A percentile compares a stretch with the other conserved stretches of the same genome.
These are phyloP conservation scores for Drosophila guanche DNA, from an alignment of 1,140 invertebrate species.

Conservation along the genomic window DNA sequence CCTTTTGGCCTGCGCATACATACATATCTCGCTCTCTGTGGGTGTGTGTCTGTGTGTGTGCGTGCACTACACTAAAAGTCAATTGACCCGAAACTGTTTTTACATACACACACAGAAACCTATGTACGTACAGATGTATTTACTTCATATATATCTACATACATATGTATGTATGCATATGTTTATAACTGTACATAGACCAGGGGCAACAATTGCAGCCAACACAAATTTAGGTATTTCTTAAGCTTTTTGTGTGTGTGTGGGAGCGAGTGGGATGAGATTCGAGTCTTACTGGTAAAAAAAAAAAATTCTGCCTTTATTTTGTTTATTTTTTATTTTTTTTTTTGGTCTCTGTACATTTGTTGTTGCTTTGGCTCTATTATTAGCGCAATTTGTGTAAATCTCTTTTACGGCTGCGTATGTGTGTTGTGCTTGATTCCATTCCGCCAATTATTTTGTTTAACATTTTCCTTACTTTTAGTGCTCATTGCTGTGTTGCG, in stretches of 20 bases:
- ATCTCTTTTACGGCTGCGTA: background rate
- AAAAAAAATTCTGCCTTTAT: slow-evolving; percentile 12
- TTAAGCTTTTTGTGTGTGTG: background rate
- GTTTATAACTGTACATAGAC: slow-evolving; percentile 8
- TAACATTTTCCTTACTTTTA: slow-evolving; percentile 17
- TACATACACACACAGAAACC: slow-evolving; percentile 21
- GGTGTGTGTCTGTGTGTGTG: slow-evolving; percentile 8
- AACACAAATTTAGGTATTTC: slow-evolving; percentile 28
- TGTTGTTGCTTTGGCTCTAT: slow-evolving; percentile 65
- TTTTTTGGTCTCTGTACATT: slow-evolving; percentile 1
- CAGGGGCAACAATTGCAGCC: slow-evolving; percentile 4
- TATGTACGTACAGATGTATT: slow-evolving; percentile 17
- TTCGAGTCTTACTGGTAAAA: slow-evolving; percentile 4
- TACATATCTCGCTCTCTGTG: slow-evolving; percentile 10
- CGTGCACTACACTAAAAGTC: slow-evolving; percentile 75
- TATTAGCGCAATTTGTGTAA: slow-evolving; percentile 73
- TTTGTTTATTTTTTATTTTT: slow-evolving; percentile 52
- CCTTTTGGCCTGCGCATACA: slow-evolving; percentile 41
- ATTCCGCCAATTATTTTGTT: slow-evolving; percentile 35
- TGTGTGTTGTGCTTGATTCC: slow-evolving; percentile 24
- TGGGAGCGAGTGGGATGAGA: background rate
- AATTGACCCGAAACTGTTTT: slow-evolving; percentile 75
- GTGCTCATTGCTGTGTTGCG: slow-evolving; percentile 40
- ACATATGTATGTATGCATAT: slow-evolving; percentile 18
- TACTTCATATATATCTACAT: slow-evolving; percentile 2